A percentile compares a stretch with the other conserved stretches of the same genome.
Evolutionary conservation across 2,888 invertebrate species (phyloP).

Genomic region (Drosophila hamatofila): DNA sequence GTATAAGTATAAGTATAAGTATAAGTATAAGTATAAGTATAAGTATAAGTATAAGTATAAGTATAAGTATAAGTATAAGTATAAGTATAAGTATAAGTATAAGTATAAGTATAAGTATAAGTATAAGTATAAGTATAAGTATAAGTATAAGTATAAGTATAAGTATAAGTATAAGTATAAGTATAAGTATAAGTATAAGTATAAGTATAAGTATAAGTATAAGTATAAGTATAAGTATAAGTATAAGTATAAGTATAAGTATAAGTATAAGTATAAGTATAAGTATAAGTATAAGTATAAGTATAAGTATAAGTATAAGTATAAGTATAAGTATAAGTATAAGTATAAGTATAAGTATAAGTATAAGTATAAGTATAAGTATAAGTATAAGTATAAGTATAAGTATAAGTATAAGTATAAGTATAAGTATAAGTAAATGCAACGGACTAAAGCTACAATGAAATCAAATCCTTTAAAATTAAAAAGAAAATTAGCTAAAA

Average conservation of each 20-base stretch:
- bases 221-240: constrained; percentile 5
- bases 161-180: constrained; percentile 4
- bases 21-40: constrained; percentile 1
- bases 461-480: too few species aligned
- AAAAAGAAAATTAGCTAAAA: too few species aligned
- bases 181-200: constrained; percentile 3
- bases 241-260: constrained; percentile 2
- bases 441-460: too few species aligned
- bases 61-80: constrained; percentile 3
- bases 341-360: constrained; percentile 1
- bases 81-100: constrained; percentile 3
- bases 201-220: constrained; percentile 1
- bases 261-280: neutral
- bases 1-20: constrained; percentile 1
- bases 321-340: constrained; percentile 2
- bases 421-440: neutral
- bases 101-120: constrained; percentile 4
- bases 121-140: constrained; percentile 3
- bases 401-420: constrained; percentile 3
- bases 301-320: constrained; percentile 4
- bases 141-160: constrained; percentile 2
- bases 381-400: constrained; percentile 1
- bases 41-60: constrained; percentile 1
- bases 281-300: constrained; percentile 3
- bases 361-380: constrained; percentile 2